Percentiles rank a stretch among this genome's conserved stretches.
These are phyloP conservation scores for Dermolepida albohirtum DNA, from an alignment of 2,888 invertebrate species.

Conservation along the genomic window DNA sequence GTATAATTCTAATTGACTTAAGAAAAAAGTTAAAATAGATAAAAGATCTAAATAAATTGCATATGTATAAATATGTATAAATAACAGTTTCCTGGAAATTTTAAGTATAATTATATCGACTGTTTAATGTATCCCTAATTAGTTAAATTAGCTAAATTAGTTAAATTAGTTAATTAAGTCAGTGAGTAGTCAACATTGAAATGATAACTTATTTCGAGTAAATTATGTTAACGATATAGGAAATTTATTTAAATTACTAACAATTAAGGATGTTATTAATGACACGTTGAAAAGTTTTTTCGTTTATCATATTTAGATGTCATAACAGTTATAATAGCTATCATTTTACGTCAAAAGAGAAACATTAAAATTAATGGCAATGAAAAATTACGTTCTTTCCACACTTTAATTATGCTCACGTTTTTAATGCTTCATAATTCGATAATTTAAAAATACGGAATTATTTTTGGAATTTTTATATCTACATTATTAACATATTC, in stretches of 20 bases:
- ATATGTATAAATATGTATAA: too few species aligned
- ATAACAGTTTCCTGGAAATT: not conserved
- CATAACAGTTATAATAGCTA: conserved; percentile 20
- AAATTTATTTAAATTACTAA: conserved; percentile 24
- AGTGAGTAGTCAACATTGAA: not conserved
- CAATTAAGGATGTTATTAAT: conserved; percentile 19
- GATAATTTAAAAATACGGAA: conserved; percentile 1
- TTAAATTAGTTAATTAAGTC: conserved; percentile 2
- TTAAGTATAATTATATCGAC: not conserved
- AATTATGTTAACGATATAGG: conserved; percentile 21
- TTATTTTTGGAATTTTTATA: too few species aligned
- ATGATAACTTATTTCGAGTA: conserved; percentile 2
- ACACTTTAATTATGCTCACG: conserved; percentile 15
- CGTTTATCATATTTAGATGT: conserved; percentile 12
- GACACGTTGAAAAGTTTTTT: conserved; percentile 26
- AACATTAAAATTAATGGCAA: conserved; percentile 24
- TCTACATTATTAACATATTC: too few species aligned
- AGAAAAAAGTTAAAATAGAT: too few species aligned
- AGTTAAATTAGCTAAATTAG: conserved; percentile 17
- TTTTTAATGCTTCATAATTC: conserved; percentile 4
- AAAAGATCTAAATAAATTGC: too few species aligned
- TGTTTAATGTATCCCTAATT: not conserved
- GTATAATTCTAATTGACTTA: too few species aligned
- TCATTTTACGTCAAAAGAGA: not conserved
- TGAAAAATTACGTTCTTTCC: conserved; percentile 19